Evolutionary conservation across 2,888 invertebrate species (phyloP), one percentile per base, ranked within the genome.

Genomic region (Lordiphosa andalusiaca): DNA sequence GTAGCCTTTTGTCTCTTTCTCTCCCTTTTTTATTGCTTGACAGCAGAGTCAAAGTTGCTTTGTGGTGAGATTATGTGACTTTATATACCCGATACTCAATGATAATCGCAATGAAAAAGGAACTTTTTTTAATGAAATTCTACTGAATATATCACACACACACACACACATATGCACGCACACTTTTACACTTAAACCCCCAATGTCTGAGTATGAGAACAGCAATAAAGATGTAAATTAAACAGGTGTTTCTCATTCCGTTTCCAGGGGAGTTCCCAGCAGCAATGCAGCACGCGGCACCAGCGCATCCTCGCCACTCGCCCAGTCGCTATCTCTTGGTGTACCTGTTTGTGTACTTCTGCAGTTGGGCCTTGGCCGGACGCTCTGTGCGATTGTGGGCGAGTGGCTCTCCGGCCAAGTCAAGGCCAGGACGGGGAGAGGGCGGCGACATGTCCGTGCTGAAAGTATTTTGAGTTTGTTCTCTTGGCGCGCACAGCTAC

Each of bases 211-310:
- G 89, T 89, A 84, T 71, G 69, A 86, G 89, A 87, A 84, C 89
- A 89, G 89, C 88, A 87, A 86, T 86, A 88, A 89, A 88, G 89
- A 86, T 89, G 86, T 88, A 90, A 89, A 90, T 90, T 90, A 89
- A 90, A 90, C 88, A 90, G 90, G 90, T 89, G 90, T 89, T 86
- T 90, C 90, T 88, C 90, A 90, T 92, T 90, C 92, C 91, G 91
- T 93, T 94, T 92, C 91, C 93, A 96, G 96, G 96, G 91, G 96
- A 96, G 91, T 95, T 95, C 90, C 96, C 96, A 85, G 96, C 96
- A 90, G 96, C 96, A 87, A 96, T 96, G 96, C 96, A 96, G 91
- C 93, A 95, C 87, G 96, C 95, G 76, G 95, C 94, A 71, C 94
- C 92, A 90, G 93, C 93, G 75, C 94, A 93, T 90, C 93, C 93